Conservation (phyloP, 2,888 invertebrate genomes). For the Melanophora roralis region DNA sequence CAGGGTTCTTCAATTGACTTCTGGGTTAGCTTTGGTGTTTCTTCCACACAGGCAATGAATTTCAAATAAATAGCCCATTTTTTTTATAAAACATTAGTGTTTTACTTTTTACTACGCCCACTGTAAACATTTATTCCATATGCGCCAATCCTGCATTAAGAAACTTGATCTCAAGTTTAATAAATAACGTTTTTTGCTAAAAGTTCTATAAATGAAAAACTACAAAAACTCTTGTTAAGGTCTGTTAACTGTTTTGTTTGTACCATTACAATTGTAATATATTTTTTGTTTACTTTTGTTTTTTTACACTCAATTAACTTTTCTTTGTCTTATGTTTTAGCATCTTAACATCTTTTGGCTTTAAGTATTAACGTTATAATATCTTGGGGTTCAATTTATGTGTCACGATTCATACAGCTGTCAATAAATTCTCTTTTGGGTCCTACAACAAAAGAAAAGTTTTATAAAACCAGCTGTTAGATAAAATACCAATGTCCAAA, state of each 20-base stretch:
- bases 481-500: constrained; percentile 37
- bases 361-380: neutral
- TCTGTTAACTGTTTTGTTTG: neutral
- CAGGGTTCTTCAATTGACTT: no score
- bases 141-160: no score
- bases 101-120: no score
- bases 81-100: no score
- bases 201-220: neutral
- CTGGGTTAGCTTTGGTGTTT: no score
- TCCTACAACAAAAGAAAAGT: constrained; percentile 20
- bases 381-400: neutral
- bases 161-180: no score
- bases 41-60: no score
- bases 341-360: neutral
- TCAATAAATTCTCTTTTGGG: constrained; percentile 26
- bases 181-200: neutral
- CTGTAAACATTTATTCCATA: no score
- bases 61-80: no score
- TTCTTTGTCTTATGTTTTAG: neutral
- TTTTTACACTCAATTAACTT: constrained; percentile 32
- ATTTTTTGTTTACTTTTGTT: neutral
- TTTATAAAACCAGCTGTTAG: constrained; percentile 40
- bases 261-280: neutral
- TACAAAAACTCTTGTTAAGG: no score
- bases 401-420: constrained; percentile 16